Conservation (phyloP, 2,888 invertebrate genomes). For the Abrostola triplasia region DNA sequence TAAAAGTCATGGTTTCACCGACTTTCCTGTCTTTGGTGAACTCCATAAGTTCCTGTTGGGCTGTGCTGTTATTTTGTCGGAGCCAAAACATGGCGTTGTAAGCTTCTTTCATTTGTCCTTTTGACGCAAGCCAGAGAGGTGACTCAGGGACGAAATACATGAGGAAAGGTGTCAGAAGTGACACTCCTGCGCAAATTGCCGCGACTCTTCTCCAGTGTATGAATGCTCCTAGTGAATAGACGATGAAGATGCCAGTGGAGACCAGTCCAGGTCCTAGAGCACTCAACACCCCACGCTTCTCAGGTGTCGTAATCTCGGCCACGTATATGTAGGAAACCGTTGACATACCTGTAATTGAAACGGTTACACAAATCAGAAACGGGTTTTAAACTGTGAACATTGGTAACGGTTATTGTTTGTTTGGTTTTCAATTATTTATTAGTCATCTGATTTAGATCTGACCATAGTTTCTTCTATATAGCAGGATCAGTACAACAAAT, state of each 20-base stretch:
- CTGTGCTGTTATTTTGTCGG: slow-evolving; percentile 89
- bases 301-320: slow-evolving; percentile 91
- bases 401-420: slow-evolving; percentile 30
- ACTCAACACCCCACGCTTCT: slow-evolving; percentile 91
- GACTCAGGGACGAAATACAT: slow-evolving; percentile 91
- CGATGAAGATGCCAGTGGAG: slow-evolving; percentile 91
- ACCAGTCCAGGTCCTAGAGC: slow-evolving; percentile 91
- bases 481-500: background rate
- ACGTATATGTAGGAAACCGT: slow-evolving; percentile 91
- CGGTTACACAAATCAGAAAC: slow-evolving; percentile 21
- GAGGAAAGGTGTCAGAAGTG: slow-evolving; percentile 86
- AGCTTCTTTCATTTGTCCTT: slow-evolving; percentile 89
- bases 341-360: slow-evolving; percentile 88
- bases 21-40: slow-evolving; percentile 84
- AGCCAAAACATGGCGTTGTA: slow-evolving; percentile 90
- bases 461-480: slow-evolving; percentile 14
- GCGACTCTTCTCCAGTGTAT: slow-evolving; percentile 91
- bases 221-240: slow-evolving; percentile 91
- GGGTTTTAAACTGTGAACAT: slow-evolving; percentile 23
- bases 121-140: slow-evolving; percentile 90
- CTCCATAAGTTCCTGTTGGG: slow-evolving; percentile 90
- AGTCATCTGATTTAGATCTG: slow-evolving; percentile 28
- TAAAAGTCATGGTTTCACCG: slow-evolving; percentile 76
- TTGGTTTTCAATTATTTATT: slow-evolving; percentile 27
- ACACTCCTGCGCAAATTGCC: slow-evolving; percentile 89